Percentiles rank a stretch among this genome's conserved stretches.
phyloP scores from a whole-genome alignment of 1,140 invertebrate species.

The Theocolax elegans region DNA sequence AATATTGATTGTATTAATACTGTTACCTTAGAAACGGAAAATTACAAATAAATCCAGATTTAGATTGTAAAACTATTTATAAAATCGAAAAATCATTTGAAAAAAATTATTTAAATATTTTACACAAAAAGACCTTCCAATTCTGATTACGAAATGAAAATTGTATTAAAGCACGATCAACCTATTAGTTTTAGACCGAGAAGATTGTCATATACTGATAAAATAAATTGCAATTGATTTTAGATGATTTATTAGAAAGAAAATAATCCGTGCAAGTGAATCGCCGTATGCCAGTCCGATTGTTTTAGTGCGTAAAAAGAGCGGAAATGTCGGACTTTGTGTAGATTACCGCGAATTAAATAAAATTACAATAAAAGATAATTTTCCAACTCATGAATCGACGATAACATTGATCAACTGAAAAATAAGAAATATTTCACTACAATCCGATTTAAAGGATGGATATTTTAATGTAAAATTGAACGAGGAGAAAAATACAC shows the following conservation, averaged over 20 bases:
- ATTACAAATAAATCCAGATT: background rate
- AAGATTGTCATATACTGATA: constrained; percentile 25
- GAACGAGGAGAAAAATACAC: no score
- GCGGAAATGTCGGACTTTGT: no score
- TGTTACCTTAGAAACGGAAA: background rate
- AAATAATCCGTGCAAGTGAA: background rate
- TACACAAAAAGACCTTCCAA: no score
- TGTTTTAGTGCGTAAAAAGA: background rate
- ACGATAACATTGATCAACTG: constrained; percentile 52
- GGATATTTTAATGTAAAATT: no score
- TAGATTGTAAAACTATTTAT: background rate
- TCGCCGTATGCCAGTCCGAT: background rate
- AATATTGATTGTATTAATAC: no score
- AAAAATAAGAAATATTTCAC: background rate
- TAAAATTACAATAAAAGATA: constrained; percentile 54
- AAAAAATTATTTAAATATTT: background rate
- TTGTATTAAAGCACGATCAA: background rate
- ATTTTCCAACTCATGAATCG: constrained; percentile 67
- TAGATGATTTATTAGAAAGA: background rate
- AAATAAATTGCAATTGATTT: background rate
- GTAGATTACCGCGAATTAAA: constrained; percentile 63
- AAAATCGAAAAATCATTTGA: no score
- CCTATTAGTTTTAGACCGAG: constrained; percentile 17
- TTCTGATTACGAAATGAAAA: no score
- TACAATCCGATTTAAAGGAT: no score